Evolutionary conservation across 92 coral and sea anemone species (phyloP).

Genomic region (Heliopora coerulea): DNA sequence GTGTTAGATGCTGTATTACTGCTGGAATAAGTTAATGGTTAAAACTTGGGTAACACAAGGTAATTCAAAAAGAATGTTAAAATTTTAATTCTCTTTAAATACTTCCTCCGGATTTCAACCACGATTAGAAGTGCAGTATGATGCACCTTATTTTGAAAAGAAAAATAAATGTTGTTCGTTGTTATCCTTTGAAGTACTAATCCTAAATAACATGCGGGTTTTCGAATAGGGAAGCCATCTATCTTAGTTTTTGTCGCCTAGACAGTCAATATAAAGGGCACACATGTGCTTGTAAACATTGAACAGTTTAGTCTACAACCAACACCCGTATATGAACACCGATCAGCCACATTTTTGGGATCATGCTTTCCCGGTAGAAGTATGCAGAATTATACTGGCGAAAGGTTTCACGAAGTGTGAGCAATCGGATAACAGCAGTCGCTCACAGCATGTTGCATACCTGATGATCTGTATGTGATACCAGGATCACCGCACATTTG

Average conservation of each 20-base stretch:
- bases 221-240: no score
- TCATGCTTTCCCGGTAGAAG: background rate
- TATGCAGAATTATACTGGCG: background rate
- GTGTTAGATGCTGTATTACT: background rate
- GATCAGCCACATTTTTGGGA: no score
- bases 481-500: background rate
- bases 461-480: background rate
- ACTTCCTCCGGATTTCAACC: constrained; percentile 1
- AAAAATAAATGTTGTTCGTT: no score
- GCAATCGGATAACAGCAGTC: constrained; percentile 3
- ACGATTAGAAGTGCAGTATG: no score
- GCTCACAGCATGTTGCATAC: constrained; percentile 1
- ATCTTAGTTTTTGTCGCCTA: no score
- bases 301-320: no score
- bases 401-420: background rate
- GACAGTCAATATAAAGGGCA: no score
- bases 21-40: background rate
- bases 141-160: no score
- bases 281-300: no score
- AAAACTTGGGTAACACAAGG: background rate
- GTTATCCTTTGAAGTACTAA: no score
- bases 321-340: no score
- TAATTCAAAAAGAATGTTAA: background rate
- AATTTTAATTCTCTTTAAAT: background rate
- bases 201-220: no score